Evolutionary conservation across 2,888 invertebrate species (phyloP).

Genomic region (Eledona agricola): DNA sequence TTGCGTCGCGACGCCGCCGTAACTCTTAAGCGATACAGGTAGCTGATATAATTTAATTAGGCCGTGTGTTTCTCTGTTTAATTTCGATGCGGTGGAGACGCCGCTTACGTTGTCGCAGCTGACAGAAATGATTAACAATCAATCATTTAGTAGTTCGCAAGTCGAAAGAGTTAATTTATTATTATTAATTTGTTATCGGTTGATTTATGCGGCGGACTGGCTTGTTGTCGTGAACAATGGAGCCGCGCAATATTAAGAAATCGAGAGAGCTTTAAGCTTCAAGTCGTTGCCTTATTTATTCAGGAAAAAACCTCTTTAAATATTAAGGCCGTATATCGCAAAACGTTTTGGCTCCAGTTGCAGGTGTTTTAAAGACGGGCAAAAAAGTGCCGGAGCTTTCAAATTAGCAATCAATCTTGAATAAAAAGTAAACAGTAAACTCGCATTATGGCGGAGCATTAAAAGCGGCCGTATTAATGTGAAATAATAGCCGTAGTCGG

Average conservation of each 20-base stretch:
- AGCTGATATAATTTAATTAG: slow-evolving; percentile 45
- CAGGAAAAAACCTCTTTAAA: slow-evolving; percentile 11
- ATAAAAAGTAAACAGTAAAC: slow-evolving; percentile 54
- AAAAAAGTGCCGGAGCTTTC: slow-evolving; percentile 40
- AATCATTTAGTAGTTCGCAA: no score
- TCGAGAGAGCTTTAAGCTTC: slow-evolving; percentile 6
- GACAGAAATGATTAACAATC: no score
- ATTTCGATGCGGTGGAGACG: slow-evolving; percentile 31
- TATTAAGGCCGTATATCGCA: slow-evolving; percentile 12
- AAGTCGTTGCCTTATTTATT: slow-evolving; percentile 15
- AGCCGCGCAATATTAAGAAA: slow-evolving; percentile 16
- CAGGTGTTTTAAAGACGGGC: slow-evolving; percentile 7
- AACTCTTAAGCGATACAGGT: slow-evolving; percentile 51
- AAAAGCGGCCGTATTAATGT: slow-evolving; percentile 53
- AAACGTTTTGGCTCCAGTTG: slow-evolving; percentile 14
- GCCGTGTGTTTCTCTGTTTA: slow-evolving; percentile 32
- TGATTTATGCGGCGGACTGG: slow-evolving; percentile 6
- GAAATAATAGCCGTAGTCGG: slow-evolving; percentile 54
- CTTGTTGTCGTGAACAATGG: no score
- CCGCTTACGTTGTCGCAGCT: slow-evolving; percentile 5
- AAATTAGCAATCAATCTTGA: slow-evolving; percentile 56
- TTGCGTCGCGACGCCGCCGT: slow-evolving; percentile 39
- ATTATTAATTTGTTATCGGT: slow-evolving; percentile 2
- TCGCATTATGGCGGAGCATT: slow-evolving; percentile 55
- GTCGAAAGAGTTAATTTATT: no score